Evolutionary conservation across 2,888 invertebrate species (phyloP), one percentile per base, ranked within the genome.

Genomic region (Orthosia incerta): DNA sequence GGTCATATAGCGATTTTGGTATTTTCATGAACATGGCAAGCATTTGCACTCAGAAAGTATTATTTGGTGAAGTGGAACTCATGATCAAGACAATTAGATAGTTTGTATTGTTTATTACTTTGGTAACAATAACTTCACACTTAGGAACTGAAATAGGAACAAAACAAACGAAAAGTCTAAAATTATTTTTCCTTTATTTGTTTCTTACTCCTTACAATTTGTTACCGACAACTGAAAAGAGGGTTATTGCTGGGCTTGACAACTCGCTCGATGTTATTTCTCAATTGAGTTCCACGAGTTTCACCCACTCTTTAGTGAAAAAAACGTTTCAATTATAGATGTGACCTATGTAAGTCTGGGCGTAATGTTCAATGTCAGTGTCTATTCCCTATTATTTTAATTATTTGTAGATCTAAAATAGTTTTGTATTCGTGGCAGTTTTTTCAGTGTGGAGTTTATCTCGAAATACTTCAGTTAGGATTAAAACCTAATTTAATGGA

Each of bases 181-280:
- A 15, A 15, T 23, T n/a, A 16, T 48, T 53, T 56, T 69, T 39
- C n/a, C 72, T 56, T 45, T 60, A 74, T 64, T 76, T 60, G 18
- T 45, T 45, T 55, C 59, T 60, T 55, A 45, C 48, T 48, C 26
- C 45, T 45, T 31, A 61, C 55, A 65, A 71, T 71, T 71, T 71
- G 64, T 51, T 64, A 55, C 55, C 64, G 50, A 64, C 50, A 65
- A 15, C 55, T 71, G 71, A 51, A 76, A 56, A 13, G 45, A 64
- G 60, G n/a, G 11, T 61, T 63, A 55, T 59, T 60, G 26, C 76
- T 71, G 55, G n/a, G 4, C 23, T 60, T 76, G 76, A 76, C 76
- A 76, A 64, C 53, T 64, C 23, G 23, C 64, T 64, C 71, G 60
- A 46, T 71, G 55, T 71, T 76, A 76, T 76, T 76, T 76, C 48